phyloP scores from a whole-genome alignment of 2,888 invertebrate genomes.

The Noctua janthina region DNA sequence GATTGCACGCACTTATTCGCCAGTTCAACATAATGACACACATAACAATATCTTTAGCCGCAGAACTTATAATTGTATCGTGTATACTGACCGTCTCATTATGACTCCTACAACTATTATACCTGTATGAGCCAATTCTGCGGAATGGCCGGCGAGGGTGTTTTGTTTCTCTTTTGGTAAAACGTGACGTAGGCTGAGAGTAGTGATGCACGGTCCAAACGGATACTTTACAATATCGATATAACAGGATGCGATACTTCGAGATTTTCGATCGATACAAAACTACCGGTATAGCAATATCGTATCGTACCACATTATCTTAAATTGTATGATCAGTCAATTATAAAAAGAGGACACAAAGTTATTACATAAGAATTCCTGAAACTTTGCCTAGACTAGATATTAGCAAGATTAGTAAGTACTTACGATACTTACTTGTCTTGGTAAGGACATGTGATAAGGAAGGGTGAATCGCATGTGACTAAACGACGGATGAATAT shows the following conservation, averaged over 20 bases:
- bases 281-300: neutral
- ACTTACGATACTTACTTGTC: too few relatives aligned
- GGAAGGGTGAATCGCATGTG: neutral
- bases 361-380: neutral
- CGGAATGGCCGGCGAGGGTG: slow-evolving; percentile 12
- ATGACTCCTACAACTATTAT: slow-evolving; percentile 36
- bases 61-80: slow-evolving; percentile 41
- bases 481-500: neutral
- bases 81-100: slow-evolving; percentile 35
- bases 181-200: slow-evolving; percentile 9
- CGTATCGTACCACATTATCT: neutral
- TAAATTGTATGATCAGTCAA: neutral
- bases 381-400: neutral
- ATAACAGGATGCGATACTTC: neutral
- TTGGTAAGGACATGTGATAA: neutral
- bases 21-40: slow-evolving; percentile 31
- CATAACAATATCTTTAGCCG: slow-evolving; percentile 27
- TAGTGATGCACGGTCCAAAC: neutral
- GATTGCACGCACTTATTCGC: slow-evolving; percentile 21
- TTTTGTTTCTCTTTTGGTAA: slow-evolving; percentile 48
- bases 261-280: neutral
- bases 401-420: neutral
- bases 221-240: neutral
- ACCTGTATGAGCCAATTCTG: slow-evolving; percentile 33
- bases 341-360: neutral